Percentiles rank a stretch among this genome's conserved stretches.
Evolutionary conservation across 2,113 vertebrate species (phyloP).

Genomic region (Mesitornis unicolor): DNA sequence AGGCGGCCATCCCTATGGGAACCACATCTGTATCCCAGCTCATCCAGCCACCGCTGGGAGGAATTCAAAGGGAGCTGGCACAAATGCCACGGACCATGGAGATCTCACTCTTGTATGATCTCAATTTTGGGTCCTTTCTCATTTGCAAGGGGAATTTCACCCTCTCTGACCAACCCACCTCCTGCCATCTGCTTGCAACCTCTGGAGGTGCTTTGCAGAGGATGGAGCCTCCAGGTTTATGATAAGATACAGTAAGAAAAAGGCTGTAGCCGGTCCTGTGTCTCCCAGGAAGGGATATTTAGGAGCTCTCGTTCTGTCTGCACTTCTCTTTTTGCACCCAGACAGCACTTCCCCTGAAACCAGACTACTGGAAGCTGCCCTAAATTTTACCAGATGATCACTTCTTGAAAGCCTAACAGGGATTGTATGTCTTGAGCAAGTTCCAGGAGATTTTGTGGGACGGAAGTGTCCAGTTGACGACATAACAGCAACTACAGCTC

Average conservation of each 20-base stretch:
- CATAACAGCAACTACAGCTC: neutral
- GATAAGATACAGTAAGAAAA: neutral
- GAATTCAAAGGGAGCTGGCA: neutral
- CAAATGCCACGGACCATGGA: neutral
- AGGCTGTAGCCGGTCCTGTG: neutral
- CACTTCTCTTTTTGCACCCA: neutral
- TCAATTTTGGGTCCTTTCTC: neutral
- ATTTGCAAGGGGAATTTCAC: neutral
- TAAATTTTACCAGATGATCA: neutral
- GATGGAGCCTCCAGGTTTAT: neutral
- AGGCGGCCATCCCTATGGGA: neutral
- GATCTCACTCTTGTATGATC: neutral
- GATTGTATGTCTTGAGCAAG: neutral
- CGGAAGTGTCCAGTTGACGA: neutral
- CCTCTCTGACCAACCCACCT: neutral
- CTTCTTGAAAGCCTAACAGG: neutral
- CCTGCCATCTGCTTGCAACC: neutral
- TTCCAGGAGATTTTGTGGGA: neutral
- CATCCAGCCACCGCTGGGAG: neutral
- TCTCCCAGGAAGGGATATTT: neutral
- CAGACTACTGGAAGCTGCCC: neutral
- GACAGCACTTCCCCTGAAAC: neutral
- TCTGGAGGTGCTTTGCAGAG: neutral
- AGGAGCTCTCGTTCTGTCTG: neutral
- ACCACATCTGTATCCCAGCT: neutral